Percentiles rank a stretch among this genome's conserved stretches.
These are phyloP conservation scores for Limosa lapponica DNA, from an alignment of 2,797 vertebrate species.

Conservation along the genomic window DNA sequence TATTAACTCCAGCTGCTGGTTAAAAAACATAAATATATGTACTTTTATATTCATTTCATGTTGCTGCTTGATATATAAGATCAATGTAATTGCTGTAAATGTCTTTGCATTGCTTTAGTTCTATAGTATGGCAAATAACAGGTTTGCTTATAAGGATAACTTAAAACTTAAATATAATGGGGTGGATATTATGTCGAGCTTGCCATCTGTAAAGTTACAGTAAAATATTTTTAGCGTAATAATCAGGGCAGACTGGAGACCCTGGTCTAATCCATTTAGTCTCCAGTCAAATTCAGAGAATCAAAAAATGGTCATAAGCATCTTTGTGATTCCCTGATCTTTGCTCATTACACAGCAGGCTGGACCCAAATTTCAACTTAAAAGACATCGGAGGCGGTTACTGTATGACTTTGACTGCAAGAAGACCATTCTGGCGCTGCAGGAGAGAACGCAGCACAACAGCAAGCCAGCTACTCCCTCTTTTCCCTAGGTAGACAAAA, in stretches of 20 bases:
- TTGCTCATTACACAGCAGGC: conserved; percentile 57
- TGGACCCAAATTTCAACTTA: conserved; percentile 47
- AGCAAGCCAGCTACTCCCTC: neutral
- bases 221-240: conserved; percentile 33
- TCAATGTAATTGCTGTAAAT: conserved; percentile 14
- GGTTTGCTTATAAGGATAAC: neutral
- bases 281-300: conserved; percentile 10
- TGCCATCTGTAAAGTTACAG: neutral
- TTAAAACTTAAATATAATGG: conserved; percentile 14
- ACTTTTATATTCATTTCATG: conserved; percentile 11
- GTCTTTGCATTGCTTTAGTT: neutral
- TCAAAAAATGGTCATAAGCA: conserved; percentile 7
- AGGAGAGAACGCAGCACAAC: neutral
- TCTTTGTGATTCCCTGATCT: conserved; percentile 33
- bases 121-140: neutral
- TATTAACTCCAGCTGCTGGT: conserved; percentile 60
- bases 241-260: conserved; percentile 5
- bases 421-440: neutral
- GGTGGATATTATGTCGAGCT: neutral
- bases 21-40: conserved; percentile 20
- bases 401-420: neutral
- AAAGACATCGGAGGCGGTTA: neutral
- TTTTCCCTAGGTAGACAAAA: neutral
- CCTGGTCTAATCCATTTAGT: conserved; percentile 24
- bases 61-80: neutral